These are phyloP conservation scores for Thymelicus acteon DNA, from an alignment of 2,888 invertebrate species.

Conservation along the genomic window DNA sequence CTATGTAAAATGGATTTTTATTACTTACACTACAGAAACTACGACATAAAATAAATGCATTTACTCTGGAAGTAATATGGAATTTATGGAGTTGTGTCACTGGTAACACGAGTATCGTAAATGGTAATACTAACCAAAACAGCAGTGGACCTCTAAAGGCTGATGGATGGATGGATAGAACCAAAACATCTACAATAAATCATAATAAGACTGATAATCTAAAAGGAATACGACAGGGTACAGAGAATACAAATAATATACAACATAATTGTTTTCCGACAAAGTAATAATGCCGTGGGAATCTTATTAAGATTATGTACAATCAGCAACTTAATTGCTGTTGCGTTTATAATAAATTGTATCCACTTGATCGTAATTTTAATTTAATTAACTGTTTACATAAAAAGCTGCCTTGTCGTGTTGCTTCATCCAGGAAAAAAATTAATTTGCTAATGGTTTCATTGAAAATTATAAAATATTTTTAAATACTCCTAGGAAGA, in stretches of 20 bases:
- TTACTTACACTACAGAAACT: too few species aligned
- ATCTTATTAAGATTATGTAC: constrained; percentile 25
- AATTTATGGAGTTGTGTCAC: constrained; percentile 27
- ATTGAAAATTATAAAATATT: neutral
- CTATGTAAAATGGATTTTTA: too few species aligned
- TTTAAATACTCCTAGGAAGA: neutral
- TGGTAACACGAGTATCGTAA: too few species aligned
- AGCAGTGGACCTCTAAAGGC: too few species aligned
- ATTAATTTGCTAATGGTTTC: neutral
- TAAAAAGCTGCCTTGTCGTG: constrained; percentile 2
- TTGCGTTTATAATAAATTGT: constrained; percentile 29
- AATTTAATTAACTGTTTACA: constrained; percentile 15
- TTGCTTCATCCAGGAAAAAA: constrained; percentile 9
- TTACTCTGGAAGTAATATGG: neutral
- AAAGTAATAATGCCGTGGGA: constrained; percentile 34
- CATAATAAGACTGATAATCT: neutral
- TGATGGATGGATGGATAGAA: too few species aligned
- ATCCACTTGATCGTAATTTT: constrained; percentile 20
- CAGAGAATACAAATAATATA: constrained; percentile 22
- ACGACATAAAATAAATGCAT: too few species aligned
- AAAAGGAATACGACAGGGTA: constrained; percentile 16
- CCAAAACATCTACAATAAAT: neutral
- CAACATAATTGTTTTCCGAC: constrained; percentile 30
- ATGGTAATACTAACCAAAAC: too few species aligned
- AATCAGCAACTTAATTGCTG: constrained; percentile 31